A percentile compares a stretch with the other conserved stretches of the same genome.
Conservation (phyloP, 2,797 vertebrate species). For the Loris lydekkerianus region DNA sequence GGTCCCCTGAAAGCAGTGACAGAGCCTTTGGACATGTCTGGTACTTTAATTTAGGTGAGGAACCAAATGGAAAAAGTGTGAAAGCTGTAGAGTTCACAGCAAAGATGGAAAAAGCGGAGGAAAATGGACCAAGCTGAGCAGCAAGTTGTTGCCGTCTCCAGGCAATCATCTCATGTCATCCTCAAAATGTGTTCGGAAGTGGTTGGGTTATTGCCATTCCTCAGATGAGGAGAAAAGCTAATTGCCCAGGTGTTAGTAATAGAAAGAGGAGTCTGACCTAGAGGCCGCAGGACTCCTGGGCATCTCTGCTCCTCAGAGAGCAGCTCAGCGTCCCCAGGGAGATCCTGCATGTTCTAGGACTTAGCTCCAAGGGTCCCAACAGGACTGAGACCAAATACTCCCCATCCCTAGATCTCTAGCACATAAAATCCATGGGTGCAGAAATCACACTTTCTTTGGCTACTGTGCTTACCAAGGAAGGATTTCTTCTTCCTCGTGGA, state of each 20-base stretch:
- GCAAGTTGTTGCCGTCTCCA: not conserved
- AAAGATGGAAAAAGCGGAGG: not conserved
- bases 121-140: not conserved
- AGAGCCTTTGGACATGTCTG: not conserved
- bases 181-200: not conserved
- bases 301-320: rapidly evolving
- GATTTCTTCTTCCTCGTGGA: constrained; percentile 23
- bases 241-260: too few species aligned
- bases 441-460: not conserved
- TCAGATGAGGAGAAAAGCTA: not conserved
- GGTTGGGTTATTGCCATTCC: not conserved
- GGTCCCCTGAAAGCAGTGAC: not conserved
- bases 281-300: rapidly evolving
- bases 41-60: not conserved
- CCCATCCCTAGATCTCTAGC: not conserved
- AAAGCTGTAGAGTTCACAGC: too few species aligned
- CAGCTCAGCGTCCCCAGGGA: not conserved
- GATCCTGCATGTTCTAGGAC: not conserved
- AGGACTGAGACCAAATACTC: not conserved
- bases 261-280: not conserved
- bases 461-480: not conserved
- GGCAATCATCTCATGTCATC: not conserved
- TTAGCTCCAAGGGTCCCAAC: not conserved
- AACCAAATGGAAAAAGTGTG: not conserved
- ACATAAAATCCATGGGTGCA: not conserved